Conservation (phyloP, 2,113 vertebrate genomes). For the Labrus mixtus region DNA sequence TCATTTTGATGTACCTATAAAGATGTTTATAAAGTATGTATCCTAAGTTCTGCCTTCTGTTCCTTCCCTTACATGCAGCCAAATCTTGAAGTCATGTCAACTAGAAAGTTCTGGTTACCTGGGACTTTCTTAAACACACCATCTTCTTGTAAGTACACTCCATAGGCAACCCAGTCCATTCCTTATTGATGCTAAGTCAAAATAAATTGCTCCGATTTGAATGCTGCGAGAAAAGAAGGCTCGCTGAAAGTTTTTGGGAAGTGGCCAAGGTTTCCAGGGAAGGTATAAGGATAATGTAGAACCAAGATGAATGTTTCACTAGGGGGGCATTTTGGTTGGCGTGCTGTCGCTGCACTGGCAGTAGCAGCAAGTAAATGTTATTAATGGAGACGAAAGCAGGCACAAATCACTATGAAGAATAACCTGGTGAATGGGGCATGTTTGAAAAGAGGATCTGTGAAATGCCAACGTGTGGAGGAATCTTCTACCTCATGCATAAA, state of each 20-base stretch:
- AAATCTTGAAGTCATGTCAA: too few species aligned
- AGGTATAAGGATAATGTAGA: conserved; percentile 47
- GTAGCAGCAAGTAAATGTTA: conserved; percentile 66
- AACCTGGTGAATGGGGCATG: conserved; percentile 52
- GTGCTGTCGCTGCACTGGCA: conserved; percentile 62
- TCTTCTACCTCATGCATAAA: conserved; percentile 39
- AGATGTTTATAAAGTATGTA: not conserved
- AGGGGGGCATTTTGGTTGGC: conserved; percentile 63
- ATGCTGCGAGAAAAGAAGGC: conserved; percentile 15
- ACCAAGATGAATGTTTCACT: conserved; percentile 64
- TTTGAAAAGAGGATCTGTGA: conserved; percentile 39
- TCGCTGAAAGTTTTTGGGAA: conserved; percentile 33
- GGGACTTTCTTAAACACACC: not conserved
- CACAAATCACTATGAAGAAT: conserved; percentile 72
- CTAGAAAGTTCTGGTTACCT: not conserved
- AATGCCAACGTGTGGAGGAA: conserved; percentile 29
- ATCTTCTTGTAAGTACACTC: not conserved
- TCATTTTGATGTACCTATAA: not conserved
- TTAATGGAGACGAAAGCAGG: conserved; percentile 64
- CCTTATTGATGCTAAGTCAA: conserved; percentile 18
- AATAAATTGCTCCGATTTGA: conserved; percentile 31
- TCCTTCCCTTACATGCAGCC: too few species aligned
- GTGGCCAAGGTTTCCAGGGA: conserved; percentile 48
- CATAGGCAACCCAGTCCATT: not conserved
- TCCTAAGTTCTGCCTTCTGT: not conserved